Percentiles rank a stretch among this genome's conserved stretches.
These are phyloP conservation scores for Epinephelus coioides DNA, from an alignment of 2,797 vertebrate genomes.

Conservation along the genomic window DNA sequence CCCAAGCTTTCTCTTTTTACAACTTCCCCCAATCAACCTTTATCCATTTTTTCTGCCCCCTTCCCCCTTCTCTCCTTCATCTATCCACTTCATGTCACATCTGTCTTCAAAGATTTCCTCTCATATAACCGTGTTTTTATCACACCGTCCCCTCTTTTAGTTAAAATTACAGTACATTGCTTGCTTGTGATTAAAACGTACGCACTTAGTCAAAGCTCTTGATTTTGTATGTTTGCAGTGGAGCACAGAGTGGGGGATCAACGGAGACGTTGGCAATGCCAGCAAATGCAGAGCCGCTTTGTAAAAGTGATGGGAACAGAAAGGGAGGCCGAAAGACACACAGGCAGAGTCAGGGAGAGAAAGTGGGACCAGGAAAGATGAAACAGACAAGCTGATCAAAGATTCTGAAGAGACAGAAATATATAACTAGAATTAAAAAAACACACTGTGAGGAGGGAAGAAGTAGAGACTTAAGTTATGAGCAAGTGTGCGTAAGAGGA, in stretches of 20 bases:
- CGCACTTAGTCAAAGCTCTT: neutral
- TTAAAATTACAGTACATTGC: neutral
- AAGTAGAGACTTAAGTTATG: neutral
- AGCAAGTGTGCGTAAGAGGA: constrained; percentile 4
- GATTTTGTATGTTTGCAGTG: constrained; percentile 13
- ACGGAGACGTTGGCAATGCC: constrained; percentile 1
- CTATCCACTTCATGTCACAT: neutral
- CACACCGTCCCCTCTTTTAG: neutral
- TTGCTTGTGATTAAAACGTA: constrained; percentile 22
- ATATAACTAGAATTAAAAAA: constrained; percentile 35
- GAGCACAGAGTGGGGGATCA: constrained; percentile 14
- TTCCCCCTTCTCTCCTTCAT: neutral
- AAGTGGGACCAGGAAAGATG: constrained; percentile 44
- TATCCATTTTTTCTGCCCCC: neutral
- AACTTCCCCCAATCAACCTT: constrained; percentile 19
- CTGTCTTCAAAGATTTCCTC: neutral
- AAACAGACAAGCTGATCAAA: constrained; percentile 69
- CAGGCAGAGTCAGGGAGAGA: constrained; percentile 19
- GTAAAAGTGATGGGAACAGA: constrained; percentile 5
- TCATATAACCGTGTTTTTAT: neutral
- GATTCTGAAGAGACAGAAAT: constrained; percentile 48
- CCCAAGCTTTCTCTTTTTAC: constrained; percentile 25
- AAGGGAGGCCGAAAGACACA: constrained; percentile 1
- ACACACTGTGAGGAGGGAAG: neutral
- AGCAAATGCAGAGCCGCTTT: constrained; percentile 34